A percentile compares a stretch with the other conserved stretches of the same genome.
These are phyloP conservation scores for Yponomeuta cagnagella DNA, from an alignment of 2,888 invertebrate species.

Conservation along the genomic window DNA sequence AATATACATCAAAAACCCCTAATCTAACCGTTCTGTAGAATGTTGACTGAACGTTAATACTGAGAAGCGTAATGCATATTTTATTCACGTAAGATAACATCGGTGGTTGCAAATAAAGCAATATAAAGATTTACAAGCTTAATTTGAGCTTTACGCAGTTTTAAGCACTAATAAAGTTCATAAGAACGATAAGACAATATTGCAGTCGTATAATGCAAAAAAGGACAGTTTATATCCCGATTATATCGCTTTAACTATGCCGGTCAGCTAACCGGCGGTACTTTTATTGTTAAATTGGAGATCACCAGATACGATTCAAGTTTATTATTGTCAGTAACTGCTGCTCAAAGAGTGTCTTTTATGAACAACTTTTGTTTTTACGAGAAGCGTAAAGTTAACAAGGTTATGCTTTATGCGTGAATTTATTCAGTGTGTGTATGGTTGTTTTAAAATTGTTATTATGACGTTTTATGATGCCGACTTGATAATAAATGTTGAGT, in stretches of 20 bases:
- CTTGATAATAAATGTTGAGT: background rate
- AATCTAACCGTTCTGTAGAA: too few relatives aligned
- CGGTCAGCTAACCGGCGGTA: background rate
- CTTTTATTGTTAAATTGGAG: background rate
- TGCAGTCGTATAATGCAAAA: conserved; percentile 5
- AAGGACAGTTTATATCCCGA: background rate
- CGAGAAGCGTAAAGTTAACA: conserved; percentile 8
- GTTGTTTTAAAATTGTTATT: conserved; percentile 3
- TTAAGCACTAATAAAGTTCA: conserved; percentile 9
- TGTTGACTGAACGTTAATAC: background rate
- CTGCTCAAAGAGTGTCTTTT: conserved; percentile 10
- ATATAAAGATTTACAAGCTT: conserved; percentile 10
- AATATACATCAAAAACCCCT: too few relatives aligned
- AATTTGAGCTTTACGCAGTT: conserved; percentile 6
- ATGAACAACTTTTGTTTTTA: conserved; percentile 13
- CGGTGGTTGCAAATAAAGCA: conserved; percentile 4
- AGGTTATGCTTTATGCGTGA: conserved; percentile 10
- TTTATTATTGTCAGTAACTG: conserved; percentile 7
- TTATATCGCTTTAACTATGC: background rate
- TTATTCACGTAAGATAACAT: background rate
- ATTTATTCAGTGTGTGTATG: conserved; percentile 4
- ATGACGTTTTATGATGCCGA: conserved; percentile 10
- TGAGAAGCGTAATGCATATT: background rate
- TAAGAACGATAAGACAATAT: conserved; percentile 2
- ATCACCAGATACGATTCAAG: background rate